Conservation (phyloP, 2,113 vertebrate genomes). For the Megaceryle torquata region DNA sequence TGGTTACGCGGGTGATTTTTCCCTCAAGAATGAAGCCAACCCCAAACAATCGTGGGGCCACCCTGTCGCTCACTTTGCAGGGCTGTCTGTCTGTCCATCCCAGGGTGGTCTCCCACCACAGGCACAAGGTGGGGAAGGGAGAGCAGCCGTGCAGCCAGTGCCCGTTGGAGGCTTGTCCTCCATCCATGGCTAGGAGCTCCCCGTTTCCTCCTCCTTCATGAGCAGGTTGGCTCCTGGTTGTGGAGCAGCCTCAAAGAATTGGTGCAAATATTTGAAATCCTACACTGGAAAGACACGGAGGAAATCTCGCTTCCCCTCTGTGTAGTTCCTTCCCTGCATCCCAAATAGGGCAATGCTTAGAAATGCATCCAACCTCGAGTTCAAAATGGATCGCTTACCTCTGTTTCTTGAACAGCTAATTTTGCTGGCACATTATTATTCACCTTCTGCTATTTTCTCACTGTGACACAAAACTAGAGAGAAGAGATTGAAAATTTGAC, state of each 20-base stretch:
- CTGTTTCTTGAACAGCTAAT: slow-evolving; percentile 44
- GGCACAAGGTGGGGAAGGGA: neutral
- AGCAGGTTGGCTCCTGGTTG: neutral
- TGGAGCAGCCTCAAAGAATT: neutral
- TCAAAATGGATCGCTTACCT: neutral
- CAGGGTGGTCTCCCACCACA: neutral
- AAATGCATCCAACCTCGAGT: slow-evolving; percentile 20
- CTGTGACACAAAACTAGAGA: slow-evolving; percentile 55
- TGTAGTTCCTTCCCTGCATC: neutral
- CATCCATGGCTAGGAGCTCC: neutral
- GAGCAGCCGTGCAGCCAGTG: fast-evolving
- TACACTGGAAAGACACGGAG: neutral
- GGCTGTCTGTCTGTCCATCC: neutral
- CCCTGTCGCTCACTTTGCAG: neutral
- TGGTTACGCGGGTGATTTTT: slow-evolving; percentile 42
- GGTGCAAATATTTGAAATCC: neutral
- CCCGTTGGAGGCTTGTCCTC: fast-evolving
- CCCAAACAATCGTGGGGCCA: neutral
- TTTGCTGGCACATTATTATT: slow-evolving; percentile 37
- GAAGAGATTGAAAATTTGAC: slow-evolving; percentile 53
- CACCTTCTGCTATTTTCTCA: slow-evolving; percentile 35
- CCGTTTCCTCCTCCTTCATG: neutral
- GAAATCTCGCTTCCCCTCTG: neutral
- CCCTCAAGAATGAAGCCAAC: slow-evolving; percentile 23
- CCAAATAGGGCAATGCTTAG: neutral